These are phyloP conservation scores for Cyprinus carpio DNA, from an alignment of 2,113 vertebrate species.

Conservation along the genomic window DNA sequence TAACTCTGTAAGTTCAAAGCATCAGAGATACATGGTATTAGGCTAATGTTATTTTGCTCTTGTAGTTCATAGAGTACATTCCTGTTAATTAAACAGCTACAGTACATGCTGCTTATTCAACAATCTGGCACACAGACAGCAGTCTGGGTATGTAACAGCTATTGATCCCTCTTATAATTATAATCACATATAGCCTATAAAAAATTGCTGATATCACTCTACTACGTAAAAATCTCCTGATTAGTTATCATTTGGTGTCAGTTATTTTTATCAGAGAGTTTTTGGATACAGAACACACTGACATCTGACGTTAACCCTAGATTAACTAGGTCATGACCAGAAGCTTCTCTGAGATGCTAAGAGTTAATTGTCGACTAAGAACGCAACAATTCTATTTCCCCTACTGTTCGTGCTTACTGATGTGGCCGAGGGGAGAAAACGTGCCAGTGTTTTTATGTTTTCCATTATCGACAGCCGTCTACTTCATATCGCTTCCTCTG, in stretches of 20 bases:
- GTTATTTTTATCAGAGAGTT: neutral
- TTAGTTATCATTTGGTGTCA: neutral
- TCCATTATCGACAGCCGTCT: conserved; percentile 28
- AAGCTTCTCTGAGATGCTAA: neutral
- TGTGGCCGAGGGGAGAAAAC: conserved; percentile 14
- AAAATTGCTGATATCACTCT: neutral
- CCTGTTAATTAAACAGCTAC: neutral
- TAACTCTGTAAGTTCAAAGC: neutral
- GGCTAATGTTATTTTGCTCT: neutral
- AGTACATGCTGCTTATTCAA: neutral
- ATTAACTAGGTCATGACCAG: neutral
- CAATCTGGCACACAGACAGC: neutral
- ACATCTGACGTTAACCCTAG: neutral
- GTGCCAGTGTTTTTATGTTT: conserved; percentile 25
- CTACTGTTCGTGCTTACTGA: neutral
- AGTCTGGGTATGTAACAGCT: neutral
- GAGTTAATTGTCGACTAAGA: neutral
- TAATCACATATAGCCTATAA: neutral
- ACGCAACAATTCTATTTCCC: no score
- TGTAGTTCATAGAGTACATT: neutral
- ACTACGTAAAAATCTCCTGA: neutral
- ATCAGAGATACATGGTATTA: neutral
- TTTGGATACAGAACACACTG: neutral
- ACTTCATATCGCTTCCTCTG: conserved; percentile 19
- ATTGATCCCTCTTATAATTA: neutral